Conservation (phyloP, 2,797 vertebrate genomes). For the Gymnothorax reevesii region DNA sequence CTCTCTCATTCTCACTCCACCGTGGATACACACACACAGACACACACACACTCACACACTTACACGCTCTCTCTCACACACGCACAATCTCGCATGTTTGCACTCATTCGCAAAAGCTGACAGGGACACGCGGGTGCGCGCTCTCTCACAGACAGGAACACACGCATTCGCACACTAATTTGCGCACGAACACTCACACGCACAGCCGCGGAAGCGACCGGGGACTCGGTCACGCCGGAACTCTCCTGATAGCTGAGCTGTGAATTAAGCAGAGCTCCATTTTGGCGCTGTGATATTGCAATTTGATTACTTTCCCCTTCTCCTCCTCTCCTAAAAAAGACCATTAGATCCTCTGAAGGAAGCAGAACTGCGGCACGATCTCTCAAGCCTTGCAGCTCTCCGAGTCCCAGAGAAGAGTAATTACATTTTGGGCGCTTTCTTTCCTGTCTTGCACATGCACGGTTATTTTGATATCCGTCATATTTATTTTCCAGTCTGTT, state of each 20-base stretch:
- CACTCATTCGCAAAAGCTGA: not conserved
- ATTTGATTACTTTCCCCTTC: slow-evolving; percentile 1
- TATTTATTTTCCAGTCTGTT: not conserved
- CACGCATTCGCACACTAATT: not conserved
- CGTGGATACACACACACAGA: not conserved
- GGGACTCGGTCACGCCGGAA: not conserved
- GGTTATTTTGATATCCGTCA: not conserved
- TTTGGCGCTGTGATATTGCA: not conserved
- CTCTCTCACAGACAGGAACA: not conserved
- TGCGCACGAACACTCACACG: not conserved
- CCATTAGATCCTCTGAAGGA: not conserved
- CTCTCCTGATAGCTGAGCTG: slow-evolving; percentile 13
- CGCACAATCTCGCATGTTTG: not conserved
- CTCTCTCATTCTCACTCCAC: not conserved
- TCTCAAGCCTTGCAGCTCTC: not conserved
- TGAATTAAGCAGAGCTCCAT: not conserved
- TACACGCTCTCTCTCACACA: not conserved
- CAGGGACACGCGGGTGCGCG: not conserved
- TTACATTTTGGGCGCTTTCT: not conserved
- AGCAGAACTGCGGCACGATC: not conserved
- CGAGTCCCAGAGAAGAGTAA: no score
- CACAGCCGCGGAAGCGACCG: not conserved
- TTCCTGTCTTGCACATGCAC: not conserved
- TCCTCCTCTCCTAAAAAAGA: not conserved
- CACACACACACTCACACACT: not conserved